phyloP scores from a whole-genome alignment of 2,113 vertebrate genomes.

The Tauraco erythrolophus region DNA sequence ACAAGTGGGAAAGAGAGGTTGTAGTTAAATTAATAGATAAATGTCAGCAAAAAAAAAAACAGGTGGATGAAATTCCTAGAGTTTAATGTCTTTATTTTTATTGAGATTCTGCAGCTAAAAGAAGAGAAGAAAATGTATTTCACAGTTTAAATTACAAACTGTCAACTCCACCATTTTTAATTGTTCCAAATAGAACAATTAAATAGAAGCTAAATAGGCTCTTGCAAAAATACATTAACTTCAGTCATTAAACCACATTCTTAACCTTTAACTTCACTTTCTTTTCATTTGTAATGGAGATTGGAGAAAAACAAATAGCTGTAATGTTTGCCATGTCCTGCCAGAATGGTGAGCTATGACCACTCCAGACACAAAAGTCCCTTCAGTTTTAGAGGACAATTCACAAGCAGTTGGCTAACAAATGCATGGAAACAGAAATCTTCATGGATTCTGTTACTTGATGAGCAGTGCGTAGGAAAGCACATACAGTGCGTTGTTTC shows the following conservation, averaged over 20 bases:
- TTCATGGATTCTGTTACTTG: not conserved
- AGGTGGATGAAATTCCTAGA: not conserved
- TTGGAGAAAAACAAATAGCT: not conserved
- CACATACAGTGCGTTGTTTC: not conserved
- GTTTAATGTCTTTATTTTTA: not conserved
- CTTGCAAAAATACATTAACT: not conserved
- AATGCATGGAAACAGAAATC: not conserved
- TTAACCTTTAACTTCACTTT: constrained; percentile 17
- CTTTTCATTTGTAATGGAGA: not conserved
- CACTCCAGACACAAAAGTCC: not conserved
- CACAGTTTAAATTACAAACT: not conserved
- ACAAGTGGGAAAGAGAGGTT: not conserved
- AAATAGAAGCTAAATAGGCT: not conserved
- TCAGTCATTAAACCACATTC: not conserved
- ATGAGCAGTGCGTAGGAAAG: not conserved
- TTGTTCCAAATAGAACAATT: not conserved
- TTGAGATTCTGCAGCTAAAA: not conserved
- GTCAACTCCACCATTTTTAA: not conserved
- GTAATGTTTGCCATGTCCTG: not conserved
- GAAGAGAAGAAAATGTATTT: not conserved
- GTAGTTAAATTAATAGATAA: not conserved
- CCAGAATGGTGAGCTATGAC: not conserved
- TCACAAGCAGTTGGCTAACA: not conserved
- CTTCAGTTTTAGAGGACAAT: not conserved
- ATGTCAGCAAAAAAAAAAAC: not conserved